Percentiles rank a stretch among this genome's conserved stretches.
phyloP scores from a whole-genome alignment of 1,140 invertebrate species.

The Aethina tumida region DNA sequence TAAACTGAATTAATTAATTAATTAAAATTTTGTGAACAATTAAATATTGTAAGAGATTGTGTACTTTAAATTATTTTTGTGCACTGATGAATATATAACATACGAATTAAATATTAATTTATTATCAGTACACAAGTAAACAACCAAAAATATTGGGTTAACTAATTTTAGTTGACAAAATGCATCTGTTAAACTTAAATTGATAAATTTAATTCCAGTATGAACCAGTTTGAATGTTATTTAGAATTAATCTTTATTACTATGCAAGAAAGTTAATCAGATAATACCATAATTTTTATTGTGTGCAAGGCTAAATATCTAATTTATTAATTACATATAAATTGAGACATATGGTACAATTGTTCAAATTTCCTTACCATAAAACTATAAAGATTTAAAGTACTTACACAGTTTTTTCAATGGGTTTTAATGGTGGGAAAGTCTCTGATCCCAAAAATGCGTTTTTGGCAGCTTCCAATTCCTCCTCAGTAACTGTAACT shows the following conservation, averaged over 20 bases:
- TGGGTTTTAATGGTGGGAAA: conserved; percentile 36
- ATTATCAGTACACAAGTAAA: not conserved
- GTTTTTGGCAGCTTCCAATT: conserved; percentile 46
- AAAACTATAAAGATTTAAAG: conserved; percentile 7
- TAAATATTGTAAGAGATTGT: conserved; percentile 15
- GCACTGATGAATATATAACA: not conserved
- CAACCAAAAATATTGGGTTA: not conserved
- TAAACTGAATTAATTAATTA: not conserved
- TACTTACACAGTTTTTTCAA: conserved; percentile 40
- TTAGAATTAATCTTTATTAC: too few relatives aligned
- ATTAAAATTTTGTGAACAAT: not conserved
- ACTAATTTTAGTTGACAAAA: too few relatives aligned
- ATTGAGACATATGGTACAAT: not conserved
- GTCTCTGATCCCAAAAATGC: conserved; percentile 46
- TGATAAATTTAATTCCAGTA: too few relatives aligned
- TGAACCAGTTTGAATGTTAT: not conserved
- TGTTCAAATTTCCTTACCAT: too few relatives aligned
- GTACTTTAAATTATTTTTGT: conserved; percentile 3
- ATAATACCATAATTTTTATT: not conserved
- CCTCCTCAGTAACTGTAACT: conserved; percentile 43
- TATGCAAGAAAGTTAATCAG: too few relatives aligned
- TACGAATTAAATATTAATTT: not conserved
- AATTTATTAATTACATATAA: not conserved
- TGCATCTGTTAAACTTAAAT: too few relatives aligned
- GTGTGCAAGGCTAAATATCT: conserved; percentile 1